Evolutionary conservation across 2,888 invertebrate species (phyloP), one percentile per base, ranked within the genome.

Genomic region (Hirtodrosophila confusa): DNA sequence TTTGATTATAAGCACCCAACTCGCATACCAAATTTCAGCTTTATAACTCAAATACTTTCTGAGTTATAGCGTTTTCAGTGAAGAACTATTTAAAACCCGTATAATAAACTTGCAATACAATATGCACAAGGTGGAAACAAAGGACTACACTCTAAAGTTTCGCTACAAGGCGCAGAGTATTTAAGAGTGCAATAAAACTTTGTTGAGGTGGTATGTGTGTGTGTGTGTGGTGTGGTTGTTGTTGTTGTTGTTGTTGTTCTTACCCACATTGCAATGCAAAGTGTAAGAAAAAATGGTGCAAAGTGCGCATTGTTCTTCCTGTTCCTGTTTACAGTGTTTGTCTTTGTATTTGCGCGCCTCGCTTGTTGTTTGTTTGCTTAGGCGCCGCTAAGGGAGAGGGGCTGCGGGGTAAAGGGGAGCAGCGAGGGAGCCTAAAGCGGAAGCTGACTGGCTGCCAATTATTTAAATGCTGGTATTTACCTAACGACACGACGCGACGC

Each of bases 391-490:
- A 27, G 35, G 44, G 49, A 35, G 29, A 9, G 44, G 36, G 45
- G 27, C 6, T 1, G 27, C 6, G 6, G 6, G 4, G 6, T 4
- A 27, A 27, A 6, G 27, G 27, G 27, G 27, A 27, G 6, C 6
- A 2, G 56, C 17, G 64, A 10, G 43, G n/a, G 45, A 55, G 57
- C 56, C 65, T 45, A 48, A 31, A 78, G 72, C 87, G 87, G 87
- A 86, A 84, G 87, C 80, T 72, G 87, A 61, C 61, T 49, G 75
- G 75, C 61, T 80, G 82, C 78, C 85, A 82, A 82, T 82, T 82
- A 82, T 82, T 82, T 86, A 86, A 82, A 82, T 82, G 82, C 82
- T 80, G 87, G 82, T 84, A 82, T 82, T 82, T 82, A 86, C 85
- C 87, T 72, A 75, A 78, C 56, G 68, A 80, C 77, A 61, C 65